Conservation (phyloP, 2,113 vertebrate species). For the Haemorhous mexicanus region DNA sequence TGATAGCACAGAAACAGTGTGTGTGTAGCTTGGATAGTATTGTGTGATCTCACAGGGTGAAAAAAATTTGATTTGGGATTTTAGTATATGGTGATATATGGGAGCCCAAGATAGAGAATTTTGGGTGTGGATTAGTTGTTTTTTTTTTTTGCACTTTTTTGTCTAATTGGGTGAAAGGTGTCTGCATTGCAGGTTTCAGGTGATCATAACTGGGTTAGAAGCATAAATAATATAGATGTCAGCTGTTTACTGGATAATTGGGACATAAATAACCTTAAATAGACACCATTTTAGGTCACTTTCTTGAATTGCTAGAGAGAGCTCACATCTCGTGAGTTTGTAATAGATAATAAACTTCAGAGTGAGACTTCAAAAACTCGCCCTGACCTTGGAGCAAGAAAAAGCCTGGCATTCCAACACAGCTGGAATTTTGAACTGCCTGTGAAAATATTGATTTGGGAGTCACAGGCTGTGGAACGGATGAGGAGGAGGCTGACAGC, state of each 20-base stretch:
- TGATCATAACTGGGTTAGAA: background rate
- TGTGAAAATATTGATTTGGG: slow-evolving; percentile 34
- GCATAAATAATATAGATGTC: background rate
- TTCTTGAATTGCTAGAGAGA: background rate
- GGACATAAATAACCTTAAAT: background rate
- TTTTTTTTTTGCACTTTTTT: background rate
- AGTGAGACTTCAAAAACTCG: background rate
- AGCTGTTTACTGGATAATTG: background rate
- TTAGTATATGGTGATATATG: background rate
- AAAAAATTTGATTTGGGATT: background rate
- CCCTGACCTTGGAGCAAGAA: background rate
- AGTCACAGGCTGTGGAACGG: background rate
- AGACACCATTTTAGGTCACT: background rate
- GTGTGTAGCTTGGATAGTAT: background rate
- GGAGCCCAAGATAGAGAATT: background rate
- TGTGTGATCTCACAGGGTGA: background rate
- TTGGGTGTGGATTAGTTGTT: background rate
- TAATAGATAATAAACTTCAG: background rate
- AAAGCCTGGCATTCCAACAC: background rate
- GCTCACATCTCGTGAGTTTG: background rate
- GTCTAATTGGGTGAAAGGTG: background rate
- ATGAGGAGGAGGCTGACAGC: slow-evolving; percentile 33
- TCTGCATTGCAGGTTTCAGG: background rate
- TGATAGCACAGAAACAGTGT: background rate
- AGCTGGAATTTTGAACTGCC: background rate